These are phyloP conservation scores for Polylopha cassiicola DNA, from an alignment of 2,888 invertebrate species.

Conservation along the genomic window DNA sequence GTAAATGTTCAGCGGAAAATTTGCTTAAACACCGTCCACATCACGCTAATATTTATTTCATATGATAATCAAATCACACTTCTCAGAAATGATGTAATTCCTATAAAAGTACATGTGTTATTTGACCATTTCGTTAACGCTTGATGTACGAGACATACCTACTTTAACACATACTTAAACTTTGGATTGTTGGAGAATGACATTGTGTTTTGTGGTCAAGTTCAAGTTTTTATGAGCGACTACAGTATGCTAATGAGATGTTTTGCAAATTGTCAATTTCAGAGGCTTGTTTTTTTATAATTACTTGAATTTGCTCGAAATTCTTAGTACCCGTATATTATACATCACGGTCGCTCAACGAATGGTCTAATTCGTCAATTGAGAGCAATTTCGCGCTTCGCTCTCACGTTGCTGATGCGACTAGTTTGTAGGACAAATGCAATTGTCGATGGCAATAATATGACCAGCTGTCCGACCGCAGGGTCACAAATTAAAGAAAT, in stretches of 20 bases:
- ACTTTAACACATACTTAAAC: slow-evolving; percentile 33
- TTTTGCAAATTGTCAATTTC: slow-evolving; percentile 10
- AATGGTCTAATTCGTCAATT: slow-evolving; percentile 61
- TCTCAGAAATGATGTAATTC: slow-evolving; percentile 58
- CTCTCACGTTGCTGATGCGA: slow-evolving; percentile 52
- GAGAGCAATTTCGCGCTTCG: slow-evolving; percentile 64
- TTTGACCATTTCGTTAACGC: slow-evolving; percentile 61
- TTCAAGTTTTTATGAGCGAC: slow-evolving; percentile 45
- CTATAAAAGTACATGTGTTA: slow-evolving; percentile 46
- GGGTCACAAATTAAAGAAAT: slow-evolving; percentile 41
- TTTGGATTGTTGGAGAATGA: slow-evolving; percentile 37
- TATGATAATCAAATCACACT: slow-evolving; percentile 26
- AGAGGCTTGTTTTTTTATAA: slow-evolving; percentile 1
- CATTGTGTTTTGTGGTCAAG: slow-evolving; percentile 65
- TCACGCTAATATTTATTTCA: slow-evolving; percentile 27
- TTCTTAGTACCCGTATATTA: neutral
- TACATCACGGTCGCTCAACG: slow-evolving; percentile 20
- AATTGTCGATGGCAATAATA: slow-evolving; percentile 64
- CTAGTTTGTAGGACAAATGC: slow-evolving; percentile 54
- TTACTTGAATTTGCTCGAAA: neutral
- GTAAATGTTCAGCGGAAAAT: too few relatives aligned
- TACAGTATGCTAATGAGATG: slow-evolving; percentile 20
- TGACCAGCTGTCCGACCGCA: slow-evolving; percentile 44
- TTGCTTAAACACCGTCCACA: too few relatives aligned
- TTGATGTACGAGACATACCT: slow-evolving; percentile 37